Base-by-base conservation (phyloP, 2,113 vertebrate genomes). In the Varanus salvator region DNA sequence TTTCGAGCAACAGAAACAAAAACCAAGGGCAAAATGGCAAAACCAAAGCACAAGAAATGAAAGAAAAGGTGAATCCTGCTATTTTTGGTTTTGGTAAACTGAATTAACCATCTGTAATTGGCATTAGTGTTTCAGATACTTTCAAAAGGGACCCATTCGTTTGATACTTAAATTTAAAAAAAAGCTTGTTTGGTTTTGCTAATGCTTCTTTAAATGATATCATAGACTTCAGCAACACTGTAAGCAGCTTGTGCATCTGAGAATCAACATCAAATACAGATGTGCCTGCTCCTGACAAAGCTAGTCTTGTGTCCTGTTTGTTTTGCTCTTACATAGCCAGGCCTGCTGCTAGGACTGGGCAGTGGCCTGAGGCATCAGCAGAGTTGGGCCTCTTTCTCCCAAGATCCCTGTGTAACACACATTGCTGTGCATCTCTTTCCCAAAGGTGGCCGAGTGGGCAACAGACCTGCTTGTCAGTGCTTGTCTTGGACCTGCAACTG, bases 1-100 rank as follows among this genome's bases (percentile, higher is more conserved):
- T 90, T 95, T 93, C 91, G 94, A 93, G 93, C 21, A 80, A 93
- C 92, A 94, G 93, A 93, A 93, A 95, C 93, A 94, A 91, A 90
- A 92, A 88, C 80, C 52, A 90, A 90, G 83, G 76, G 0, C 0
- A 6, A 94, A 91, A 87, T 0, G 0, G 87, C 87, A 84, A 78
- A 25, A 91, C 93, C 0, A 0, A 81, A 83, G 85, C 0, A 12
- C 82, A 90, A 93, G 91, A 72, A 60, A 82, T 76, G 93, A 91
- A 87, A 88, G 90, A 87, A 50, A 82, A 69, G 57, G 75, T 0
- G 23, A 48, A 80, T 72, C 84, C 0, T 14, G 44, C 38, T 85
- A 90, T 75, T 14, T 91, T 91, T 88, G 27, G 77, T 15, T 85
- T 93, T 84, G 87, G 52, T 80, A 84, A 94, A 89, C 52, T 76